Evolutionary conservation across 2,888 invertebrate genomes (phyloP).

Genomic region (Drosophila gaucha): DNA sequence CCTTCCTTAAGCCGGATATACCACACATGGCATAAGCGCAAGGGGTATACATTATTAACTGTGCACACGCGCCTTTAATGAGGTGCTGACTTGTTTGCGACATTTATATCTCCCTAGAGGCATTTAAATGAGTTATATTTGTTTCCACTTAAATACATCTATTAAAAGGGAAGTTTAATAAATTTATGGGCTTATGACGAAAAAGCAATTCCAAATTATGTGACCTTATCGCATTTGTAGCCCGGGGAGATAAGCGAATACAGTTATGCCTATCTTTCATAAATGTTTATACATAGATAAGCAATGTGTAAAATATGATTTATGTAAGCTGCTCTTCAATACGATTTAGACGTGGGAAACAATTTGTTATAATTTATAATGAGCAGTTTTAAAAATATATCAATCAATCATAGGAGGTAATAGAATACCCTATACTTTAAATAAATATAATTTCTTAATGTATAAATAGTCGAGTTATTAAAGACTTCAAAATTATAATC

Average conservation of each 20-base stretch:
- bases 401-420: too few species aligned
- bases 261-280: slow-evolving; percentile 9
- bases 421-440: too few species aligned
- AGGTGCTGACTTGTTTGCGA: slow-evolving; percentile 36
- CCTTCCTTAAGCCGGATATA: background rate
- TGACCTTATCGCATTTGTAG: slow-evolving; percentile 22
- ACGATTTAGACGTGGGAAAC: background rate
- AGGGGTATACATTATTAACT: slow-evolving; percentile 20
- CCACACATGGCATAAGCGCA: background rate
- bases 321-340: background rate
- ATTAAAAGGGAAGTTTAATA: slow-evolving; percentile 1
- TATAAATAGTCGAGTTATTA: too few species aligned
- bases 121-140: slow-evolving; percentile 34
- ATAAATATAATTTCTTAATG: too few species aligned
- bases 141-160: slow-evolving; percentile 18
- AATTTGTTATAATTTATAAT: background rate
- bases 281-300: background rate
- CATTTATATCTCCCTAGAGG: slow-evolving; percentile 31
- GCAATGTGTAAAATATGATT: slow-evolving; percentile 6
- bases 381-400: background rate
- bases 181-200: slow-evolving; percentile 12
- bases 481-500: too few species aligned
- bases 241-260: slow-evolving; percentile 22
- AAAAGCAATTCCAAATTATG: slow-evolving; percentile 5
- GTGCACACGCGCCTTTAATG: slow-evolving; percentile 29